Evolutionary conservation across 2,797 vertebrate species (phyloP), one percentile per base, ranked within the genome.

Genomic region (Bryconaethiops microstoma): DNA sequence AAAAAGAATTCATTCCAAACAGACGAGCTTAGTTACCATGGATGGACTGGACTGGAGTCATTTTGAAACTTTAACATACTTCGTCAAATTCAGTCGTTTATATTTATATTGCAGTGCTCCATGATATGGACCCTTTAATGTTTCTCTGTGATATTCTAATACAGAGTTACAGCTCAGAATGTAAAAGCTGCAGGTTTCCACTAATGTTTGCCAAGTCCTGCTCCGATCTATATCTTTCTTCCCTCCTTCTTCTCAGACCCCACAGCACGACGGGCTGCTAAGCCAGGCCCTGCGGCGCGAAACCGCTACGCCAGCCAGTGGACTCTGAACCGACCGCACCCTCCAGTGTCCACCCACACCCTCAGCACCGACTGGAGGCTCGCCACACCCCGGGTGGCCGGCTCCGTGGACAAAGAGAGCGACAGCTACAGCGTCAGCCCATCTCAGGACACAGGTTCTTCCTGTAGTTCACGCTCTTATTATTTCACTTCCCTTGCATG

Each of bases 371-470:
- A 99, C 90, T 99, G 97, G 97, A 96, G 97, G 92, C 94, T 99
- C 77, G 96, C 97, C 42, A 99, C 97, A 0, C 97, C 98, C 12
- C 90, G 97, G 80, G 97, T 96, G 0, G 90, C 96, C 0, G 97
- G 97, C 1, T 99, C 97, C 0, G 96, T 98, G 59, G 98, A 99
- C 93, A 99, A 99, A 88, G 98, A 99, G 83, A 99, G 98, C 0
- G 98, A 99, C 91, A 99, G 97, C 90, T 99, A 99, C 95, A 99
- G 98, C 0, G 97, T 98, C 91, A 99, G 98, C 92, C 98, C 98
- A 57, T 99, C 98, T 0, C 98, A 99, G 90, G 98, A 99, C 91
- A 99, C 98, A 94, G 98, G 98, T 96, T 54, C 39, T 7, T 40
- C 25, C 48, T 76, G 45, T 19, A 35, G 19, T n/a, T 52, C 42